A percentile compares a stretch with the other conserved stretches of the same genome.
phyloP scores from a whole-genome alignment of 2,888 invertebrate species.

The Ophioninae sp. region DNA sequence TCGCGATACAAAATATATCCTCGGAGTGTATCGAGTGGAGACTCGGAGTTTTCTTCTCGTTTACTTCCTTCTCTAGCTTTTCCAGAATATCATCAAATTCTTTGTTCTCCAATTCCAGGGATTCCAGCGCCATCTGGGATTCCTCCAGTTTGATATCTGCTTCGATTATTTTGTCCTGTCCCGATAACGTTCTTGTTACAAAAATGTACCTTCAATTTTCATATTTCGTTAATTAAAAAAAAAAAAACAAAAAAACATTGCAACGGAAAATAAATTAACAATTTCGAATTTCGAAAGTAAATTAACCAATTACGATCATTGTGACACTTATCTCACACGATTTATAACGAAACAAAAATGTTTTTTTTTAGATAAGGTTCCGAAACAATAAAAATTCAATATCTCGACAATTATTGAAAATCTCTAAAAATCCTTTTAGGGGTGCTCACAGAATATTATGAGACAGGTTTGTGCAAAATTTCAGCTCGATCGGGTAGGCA shows the following conservation, averaged over 20 bases:
- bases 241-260: neutral
- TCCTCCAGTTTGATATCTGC: constrained; percentile 75
- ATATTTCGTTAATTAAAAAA: neutral
- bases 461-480: too few species aligned
- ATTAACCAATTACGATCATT: neutral
- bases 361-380: constrained; percentile 9
- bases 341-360: constrained; percentile 21
- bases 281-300: neutral
- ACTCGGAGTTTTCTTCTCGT: constrained; percentile 64
- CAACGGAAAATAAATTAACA: neutral
- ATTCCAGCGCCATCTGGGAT: constrained; percentile 73
- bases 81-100: constrained; percentile 69
- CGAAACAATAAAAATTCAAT: too few species aligned
- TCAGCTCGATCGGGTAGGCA: too few species aligned
- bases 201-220: neutral
- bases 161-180: constrained; percentile 75
- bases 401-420: too few species aligned
- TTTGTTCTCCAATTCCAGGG: constrained; percentile 70
- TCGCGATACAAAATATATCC: constrained; percentile 73
- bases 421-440: too few species aligned
- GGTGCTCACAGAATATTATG: too few species aligned
- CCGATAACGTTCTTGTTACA: neutral
- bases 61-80: constrained; percentile 67
- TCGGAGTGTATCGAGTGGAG: constrained; percentile 74
- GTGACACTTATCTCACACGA: constrained; percentile 1